Evolutionary conservation across 2,113 vertebrate species (phyloP), one percentile per base, ranked within the genome.

Genomic region (Seriola dumerili): DNA sequence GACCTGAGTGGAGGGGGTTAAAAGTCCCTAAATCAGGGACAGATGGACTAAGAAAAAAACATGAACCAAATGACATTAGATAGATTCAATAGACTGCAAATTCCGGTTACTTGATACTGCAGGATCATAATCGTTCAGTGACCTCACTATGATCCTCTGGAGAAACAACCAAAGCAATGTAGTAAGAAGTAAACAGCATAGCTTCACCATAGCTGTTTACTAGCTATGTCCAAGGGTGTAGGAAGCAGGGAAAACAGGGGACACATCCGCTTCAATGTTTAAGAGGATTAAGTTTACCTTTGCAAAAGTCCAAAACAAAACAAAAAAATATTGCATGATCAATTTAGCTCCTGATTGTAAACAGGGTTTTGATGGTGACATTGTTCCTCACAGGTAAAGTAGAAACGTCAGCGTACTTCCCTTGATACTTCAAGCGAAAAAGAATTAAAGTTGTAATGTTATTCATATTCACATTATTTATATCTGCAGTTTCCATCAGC

Each of bases 261-360:
- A 77, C 46, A 55, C 46, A 34, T 72, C 40, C 5, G 8, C 59
- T 78, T 40, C 50, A 48, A 23, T 17, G 11, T 36, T 52, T 64
- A 80, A 78, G 62, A 90, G 84, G 67, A 81, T 76, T 73, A 84
- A 62, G 46, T 70, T 82, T 36, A 72, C 57, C 38, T 25, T 48
- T 32, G 57, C 9, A 78, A 78, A 65, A 73, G 75, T 64, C n/a
- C 65, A 66, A 70, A 78, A 64, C 66, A 61, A 72, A 81, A 70
- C 59, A 73, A 50, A 68, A 63, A 36, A 38, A 54, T 34, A 19
- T 17, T 52, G 29, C 72, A 72, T 64, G 67, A 81, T 81, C 63
- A 38, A 40, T 8, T 64, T 14, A n/a, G 34, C 25, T 46, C n/a
- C 34, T 48, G 25, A 74, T 40, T 78, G 13, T 58, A 38, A 78